Base-by-base conservation (phyloP, 2,113 vertebrate species). In the Helogale parvula region DNA sequence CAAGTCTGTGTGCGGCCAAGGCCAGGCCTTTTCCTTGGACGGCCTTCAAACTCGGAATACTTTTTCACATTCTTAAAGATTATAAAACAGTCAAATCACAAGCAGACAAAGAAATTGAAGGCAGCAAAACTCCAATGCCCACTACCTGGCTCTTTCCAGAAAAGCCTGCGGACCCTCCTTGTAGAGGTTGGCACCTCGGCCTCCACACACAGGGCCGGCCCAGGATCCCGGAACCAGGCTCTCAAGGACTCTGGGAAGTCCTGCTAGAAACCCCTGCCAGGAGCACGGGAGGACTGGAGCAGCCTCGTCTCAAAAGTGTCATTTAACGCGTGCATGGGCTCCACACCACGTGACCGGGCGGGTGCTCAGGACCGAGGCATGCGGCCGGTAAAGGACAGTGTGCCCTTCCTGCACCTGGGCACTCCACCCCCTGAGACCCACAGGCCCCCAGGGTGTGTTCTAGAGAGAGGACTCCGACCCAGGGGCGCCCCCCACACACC, bases 171-270 rank as follows among this genome's bases (percentile, higher is more conserved):
- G 21, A 19, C 27, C 7, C 33, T 25, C 3, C 25, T 15, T 33
- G 14, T 6, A 3, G 2, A 11, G 13, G 41, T 14, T 4, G 29
- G 38, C 3, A 16, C 9, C 50, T 41, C 74, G 9, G 15, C 31
- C 6, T 50, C 45, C 9, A 1, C 0, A 3, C 1, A 0, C 29
- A 3, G 54, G 12, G 29, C 47, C 31, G 19, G 21, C 6, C 33
- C 0, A 63, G 27, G 63, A 60, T 21, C 79, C 76, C 76, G 41
- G 76, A 57, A 35, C 4, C 4, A 85, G 35, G n/a, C 71, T 86
- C 63, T 8, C 13, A 33, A 14, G 76, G 11, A 65, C 52, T 57
- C 19, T 29, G 91, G 90, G 81, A 71, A 83, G 8, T 50, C 63
- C 45, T 7, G 27, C 47, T 23, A 27, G 81, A 47, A 88, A 47